Percentiles rank a stretch among this genome's conserved stretches.
Evolutionary conservation across 2,113 vertebrate genomes (phyloP).

Genomic region (Xyliphius kryptos): DNA sequence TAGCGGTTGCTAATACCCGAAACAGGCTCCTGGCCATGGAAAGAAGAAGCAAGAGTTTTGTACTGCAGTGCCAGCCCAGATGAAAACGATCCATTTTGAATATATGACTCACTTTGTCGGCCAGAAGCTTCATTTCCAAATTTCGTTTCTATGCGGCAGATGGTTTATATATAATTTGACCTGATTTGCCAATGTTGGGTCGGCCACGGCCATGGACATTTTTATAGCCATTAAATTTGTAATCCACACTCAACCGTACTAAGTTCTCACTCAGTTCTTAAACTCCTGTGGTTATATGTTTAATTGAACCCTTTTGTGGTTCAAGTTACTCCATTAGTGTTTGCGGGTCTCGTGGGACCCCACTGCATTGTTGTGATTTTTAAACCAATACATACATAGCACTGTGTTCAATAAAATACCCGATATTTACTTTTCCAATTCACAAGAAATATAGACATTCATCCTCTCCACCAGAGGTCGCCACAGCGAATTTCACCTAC

Average conservation of each 20-base stretch:
- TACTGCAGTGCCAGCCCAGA: not conserved
- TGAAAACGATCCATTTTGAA: not conserved
- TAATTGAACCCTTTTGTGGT: no score
- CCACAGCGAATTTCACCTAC: no score
- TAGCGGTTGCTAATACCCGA: constrained; percentile 60
- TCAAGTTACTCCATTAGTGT: no score
- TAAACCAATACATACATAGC: no score
- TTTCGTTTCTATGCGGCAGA: not conserved
- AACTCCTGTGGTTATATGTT: not conserved
- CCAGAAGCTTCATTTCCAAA: not conserved
- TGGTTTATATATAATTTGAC: not conserved
- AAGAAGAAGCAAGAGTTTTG: constrained; percentile 39
- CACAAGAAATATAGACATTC: no score
- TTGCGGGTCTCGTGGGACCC: no score
- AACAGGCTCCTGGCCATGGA: constrained; percentile 35
- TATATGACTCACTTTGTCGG: not conserved
- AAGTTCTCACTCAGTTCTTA: not conserved
- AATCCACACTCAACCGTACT: not conserved
- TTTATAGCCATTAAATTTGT: not conserved
- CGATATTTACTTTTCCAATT: no score
- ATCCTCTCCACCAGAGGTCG: no score
- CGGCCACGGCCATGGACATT: not conserved
- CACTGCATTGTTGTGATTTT: no score
- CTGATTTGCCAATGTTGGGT: not conserved
- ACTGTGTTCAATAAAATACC: no score